Conservation (phyloP, 2,888 invertebrate genomes). For the Toxonevra muliebris region DNA sequence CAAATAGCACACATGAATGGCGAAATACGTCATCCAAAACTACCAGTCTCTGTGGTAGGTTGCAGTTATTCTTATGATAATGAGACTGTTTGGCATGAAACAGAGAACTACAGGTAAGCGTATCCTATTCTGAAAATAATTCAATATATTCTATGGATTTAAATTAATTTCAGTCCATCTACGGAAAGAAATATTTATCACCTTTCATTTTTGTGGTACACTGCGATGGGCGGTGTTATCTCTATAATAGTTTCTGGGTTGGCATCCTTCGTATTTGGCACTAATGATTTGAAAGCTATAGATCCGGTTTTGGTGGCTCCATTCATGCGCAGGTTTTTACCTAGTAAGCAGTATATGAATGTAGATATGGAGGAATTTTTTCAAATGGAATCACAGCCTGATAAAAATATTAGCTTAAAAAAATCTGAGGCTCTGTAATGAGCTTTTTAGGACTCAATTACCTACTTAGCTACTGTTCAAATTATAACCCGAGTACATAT, state of each 20-base stretch:
- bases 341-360: constrained; percentile 42
- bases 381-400: too few species aligned
- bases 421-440: too few species aligned
- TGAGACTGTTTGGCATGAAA: constrained; percentile 46
- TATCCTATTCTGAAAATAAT: not conserved
- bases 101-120: constrained; percentile 52
- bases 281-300: constrained; percentile 67
- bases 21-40: constrained; percentile 68
- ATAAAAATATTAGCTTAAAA: too few species aligned
- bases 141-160: not conserved
- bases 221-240: constrained; percentile 71
- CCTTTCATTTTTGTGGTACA: constrained; percentile 79
- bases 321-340: constrained; percentile 68
- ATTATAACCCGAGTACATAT: too few species aligned
- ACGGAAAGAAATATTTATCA: constrained; percentile 66
- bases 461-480: too few species aligned
- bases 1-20: constrained; percentile 75
- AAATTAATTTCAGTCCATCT: constrained; percentile 45
- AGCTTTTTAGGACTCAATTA: too few species aligned
- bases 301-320: constrained; percentile 74
- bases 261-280: constrained; percentile 68
- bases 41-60: constrained; percentile 67
- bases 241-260: constrained; percentile 70
- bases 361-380: constrained; percentile 43
- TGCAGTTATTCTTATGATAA: constrained; percentile 62